These are phyloP conservation scores for Baccha elongata DNA, from an alignment of 2,888 invertebrate species.

Conservation along the genomic window DNA sequence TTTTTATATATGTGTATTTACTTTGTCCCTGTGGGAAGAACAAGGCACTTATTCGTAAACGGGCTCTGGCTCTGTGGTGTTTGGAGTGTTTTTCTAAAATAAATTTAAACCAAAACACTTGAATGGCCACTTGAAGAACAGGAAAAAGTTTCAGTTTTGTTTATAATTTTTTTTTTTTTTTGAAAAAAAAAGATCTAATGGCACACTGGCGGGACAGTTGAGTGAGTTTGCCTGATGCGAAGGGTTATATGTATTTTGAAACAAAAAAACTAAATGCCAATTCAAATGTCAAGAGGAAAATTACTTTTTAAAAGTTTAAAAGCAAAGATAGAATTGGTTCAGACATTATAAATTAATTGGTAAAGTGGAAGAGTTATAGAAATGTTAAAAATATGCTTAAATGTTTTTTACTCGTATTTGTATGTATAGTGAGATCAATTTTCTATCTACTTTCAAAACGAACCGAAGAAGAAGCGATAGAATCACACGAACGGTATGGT, in stretches of 20 bases:
- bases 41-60: conserved; percentile 24
- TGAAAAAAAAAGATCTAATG: conserved; percentile 21
- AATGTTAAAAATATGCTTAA: no score
- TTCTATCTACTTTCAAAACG: no score
- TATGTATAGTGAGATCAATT: no score
- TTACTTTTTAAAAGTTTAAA: conserved; percentile 24
- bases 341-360: background rate
- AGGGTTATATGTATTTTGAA: conserved; percentile 16
- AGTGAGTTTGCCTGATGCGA: conserved; percentile 20
- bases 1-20: conserved; percentile 33
- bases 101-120: conserved; percentile 67
- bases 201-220: conserved; percentile 32
- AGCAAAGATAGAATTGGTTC: background rate
- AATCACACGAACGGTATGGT: no score
- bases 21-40: conserved; percentile 32
- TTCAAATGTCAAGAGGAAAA: conserved; percentile 50
- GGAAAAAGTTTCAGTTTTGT: conserved; percentile 53
- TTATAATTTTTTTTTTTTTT: conserved; percentile 30
- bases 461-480: no score
- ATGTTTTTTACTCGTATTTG: no score
- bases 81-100: conserved; percentile 50
- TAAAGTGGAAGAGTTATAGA: background rate
- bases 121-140: conserved; percentile 55
- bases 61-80: conserved; percentile 14
- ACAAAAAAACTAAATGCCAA: conserved; percentile 22